Base-by-base conservation (phyloP, 2,113 vertebrate species). In the Argyrosomus japonicus region DNA sequence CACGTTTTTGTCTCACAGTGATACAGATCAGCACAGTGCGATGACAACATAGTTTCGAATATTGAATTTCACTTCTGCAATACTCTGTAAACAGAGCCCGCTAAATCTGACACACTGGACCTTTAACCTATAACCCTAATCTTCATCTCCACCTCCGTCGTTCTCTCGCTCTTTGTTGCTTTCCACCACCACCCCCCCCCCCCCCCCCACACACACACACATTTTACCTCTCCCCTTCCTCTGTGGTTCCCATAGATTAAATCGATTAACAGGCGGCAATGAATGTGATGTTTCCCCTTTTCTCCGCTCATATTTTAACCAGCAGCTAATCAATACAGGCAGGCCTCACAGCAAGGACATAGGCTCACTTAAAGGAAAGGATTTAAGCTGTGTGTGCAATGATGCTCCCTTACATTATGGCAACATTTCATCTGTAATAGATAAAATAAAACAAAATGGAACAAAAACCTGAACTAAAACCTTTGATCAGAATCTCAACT, bases 281-380 rank as follows among this genome's bases (percentile, higher is more conserved):
- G 77, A 87, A 87, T 53, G 77, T 69, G 80, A 87, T 82, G 82
- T 47, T 82, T 87, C 81, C 82, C 29, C 79, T 36, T 57, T 83
- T 79, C 84, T 68, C n/a, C 12, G 50, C 69, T 83, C 81, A 87
- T 82, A 90, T 87, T 88, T 88, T 83, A 87, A 83, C 82, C 71
- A 67, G 87, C 36, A 77, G 86, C 50, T 83, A 86, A 92, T 92
- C 88, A 87, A 89, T 92, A 89, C 61, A 21, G 45, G 15, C 70
- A 72, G 61, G 79, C 71, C 65, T 85, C 51, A 58, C 21, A 64
- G 70, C 85, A 86, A 86, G 60, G 81, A 71, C 85, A 80, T 27
- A 10, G 29, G 47, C 82, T 67, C 76, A 77, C 71, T 60, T 57
- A 79, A 15, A 57, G 67, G 18, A 45, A 25, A 67, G 21, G 15